Percentiles rank a stretch among this genome's conserved stretches.
These are phyloP conservation scores for Apteryx owenii DNA, from an alignment of 2,113 vertebrate genomes.

Conservation along the genomic window DNA sequence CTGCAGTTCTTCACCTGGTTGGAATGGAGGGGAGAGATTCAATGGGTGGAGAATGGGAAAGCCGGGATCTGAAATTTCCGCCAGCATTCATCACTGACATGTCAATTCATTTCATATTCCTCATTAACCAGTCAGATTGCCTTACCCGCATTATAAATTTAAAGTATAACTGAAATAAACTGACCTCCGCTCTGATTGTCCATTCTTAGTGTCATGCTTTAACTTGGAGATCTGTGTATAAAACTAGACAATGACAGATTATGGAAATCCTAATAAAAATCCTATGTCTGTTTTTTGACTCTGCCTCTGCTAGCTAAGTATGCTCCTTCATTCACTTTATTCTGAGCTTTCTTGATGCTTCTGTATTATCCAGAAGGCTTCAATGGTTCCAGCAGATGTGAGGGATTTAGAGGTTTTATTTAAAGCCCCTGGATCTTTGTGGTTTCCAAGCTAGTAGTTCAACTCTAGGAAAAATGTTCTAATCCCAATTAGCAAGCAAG, in stretches of 20 bases:
- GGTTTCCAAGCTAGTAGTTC: background rate
- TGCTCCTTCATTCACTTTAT: background rate
- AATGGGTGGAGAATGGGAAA: background rate
- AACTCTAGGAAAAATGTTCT: background rate
- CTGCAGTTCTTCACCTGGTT: background rate
- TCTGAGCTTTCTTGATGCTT: slow-evolving; percentile 53
- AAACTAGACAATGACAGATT: background rate
- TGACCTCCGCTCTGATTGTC: background rate
- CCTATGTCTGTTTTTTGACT: background rate
- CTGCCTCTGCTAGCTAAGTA: background rate
- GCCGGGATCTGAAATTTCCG: background rate
- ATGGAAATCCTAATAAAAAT: background rate
- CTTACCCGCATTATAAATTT: background rate
- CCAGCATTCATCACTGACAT: background rate
- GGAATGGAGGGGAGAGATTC: background rate
- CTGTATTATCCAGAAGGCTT: slow-evolving; percentile 42
- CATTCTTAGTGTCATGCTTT: background rate
- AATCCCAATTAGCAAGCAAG: slow-evolving; percentile 4
- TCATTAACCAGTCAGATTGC: background rate
- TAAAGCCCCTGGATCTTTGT: background rate
- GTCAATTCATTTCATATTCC: background rate
- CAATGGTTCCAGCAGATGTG: slow-evolving; percentile 4
- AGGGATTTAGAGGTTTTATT: background rate
- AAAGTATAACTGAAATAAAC: slow-evolving; percentile 6
- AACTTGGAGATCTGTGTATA: background rate